A percentile compares a stretch with the other conserved stretches of the same genome.
These are phyloP conservation scores for Nymphicus hollandicus DNA, from an alignment of 2,113 vertebrate species.

Conservation along the genomic window DNA sequence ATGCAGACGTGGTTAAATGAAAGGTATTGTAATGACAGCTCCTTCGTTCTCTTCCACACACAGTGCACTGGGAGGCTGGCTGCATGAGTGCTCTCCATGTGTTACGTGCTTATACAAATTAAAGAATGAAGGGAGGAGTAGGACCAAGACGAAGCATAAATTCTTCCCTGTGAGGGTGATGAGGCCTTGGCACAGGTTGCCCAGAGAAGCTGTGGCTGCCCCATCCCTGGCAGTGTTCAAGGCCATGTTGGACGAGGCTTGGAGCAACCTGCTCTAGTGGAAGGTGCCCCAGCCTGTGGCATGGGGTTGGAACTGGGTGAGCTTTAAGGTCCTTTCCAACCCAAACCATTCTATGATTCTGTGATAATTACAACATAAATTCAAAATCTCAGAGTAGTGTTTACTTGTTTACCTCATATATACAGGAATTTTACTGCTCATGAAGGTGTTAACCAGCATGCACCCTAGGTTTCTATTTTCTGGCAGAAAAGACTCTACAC, in stretches of 20 bases:
- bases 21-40: not conserved
- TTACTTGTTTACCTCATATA: not conserved
- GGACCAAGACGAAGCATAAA: not conserved
- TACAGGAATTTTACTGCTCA: not conserved
- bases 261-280: not conserved
- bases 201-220: not conserved
- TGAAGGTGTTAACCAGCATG: accelerated
- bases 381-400: not conserved
- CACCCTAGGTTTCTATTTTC: not conserved
- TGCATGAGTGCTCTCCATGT: accelerated
- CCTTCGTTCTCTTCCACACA: not conserved
- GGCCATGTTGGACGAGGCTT: not conserved
- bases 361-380: not conserved
- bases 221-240: not conserved
- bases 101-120: not conserved
- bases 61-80: not conserved
- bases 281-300: not conserved
- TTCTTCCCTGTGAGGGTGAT: not conserved
- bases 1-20: not conserved
- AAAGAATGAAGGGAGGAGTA: not conserved
- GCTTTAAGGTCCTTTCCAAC: not conserved
- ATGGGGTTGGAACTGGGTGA: not conserved
- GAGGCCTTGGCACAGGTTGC: not conserved
- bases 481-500: not conserved
- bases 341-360: not conserved